Percentiles rank a stretch among this genome's conserved stretches.
Evolutionary conservation across 2,113 vertebrate species (phyloP).

Genomic region (Syngnathus floridae): DNA sequence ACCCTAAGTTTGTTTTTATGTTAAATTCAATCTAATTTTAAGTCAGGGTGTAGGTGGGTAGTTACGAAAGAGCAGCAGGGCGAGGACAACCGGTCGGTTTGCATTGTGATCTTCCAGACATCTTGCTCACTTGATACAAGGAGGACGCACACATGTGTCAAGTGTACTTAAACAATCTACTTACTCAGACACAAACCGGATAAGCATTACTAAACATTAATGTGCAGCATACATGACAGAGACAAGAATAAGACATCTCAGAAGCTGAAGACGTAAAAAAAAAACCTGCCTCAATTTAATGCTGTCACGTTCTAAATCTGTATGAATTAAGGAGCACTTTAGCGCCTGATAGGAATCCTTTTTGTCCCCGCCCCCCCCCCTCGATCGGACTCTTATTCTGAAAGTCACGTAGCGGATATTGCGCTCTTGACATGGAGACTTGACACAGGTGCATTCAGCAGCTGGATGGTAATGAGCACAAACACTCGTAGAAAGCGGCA

Average conservation of each 20-base stretch:
- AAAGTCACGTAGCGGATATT: not conserved
- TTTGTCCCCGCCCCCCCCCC: too few species aligned
- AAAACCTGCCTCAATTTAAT: not conserved
- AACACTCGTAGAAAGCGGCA: not conserved
- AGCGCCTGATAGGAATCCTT: not conserved
- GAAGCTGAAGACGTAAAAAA: not conserved
- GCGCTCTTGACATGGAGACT: too few species aligned
- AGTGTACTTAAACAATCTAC: accelerated
- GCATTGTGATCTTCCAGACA: slow-evolving; percentile 30
- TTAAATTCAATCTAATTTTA: not conserved
- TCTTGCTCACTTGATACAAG: not conserved
- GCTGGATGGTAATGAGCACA: not conserved
- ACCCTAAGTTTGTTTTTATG: not conserved
- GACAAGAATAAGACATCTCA: not conserved
- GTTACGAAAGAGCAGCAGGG: slow-evolving; percentile 1
- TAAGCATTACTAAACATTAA: not conserved
- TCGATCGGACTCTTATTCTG: not conserved
- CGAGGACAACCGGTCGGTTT: slow-evolving; percentile 41
- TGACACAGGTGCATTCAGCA: not conserved
- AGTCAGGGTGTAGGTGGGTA: not conserved
- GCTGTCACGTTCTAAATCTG: not conserved
- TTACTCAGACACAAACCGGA: not conserved
- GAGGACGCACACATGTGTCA: not conserved
- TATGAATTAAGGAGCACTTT: not conserved
- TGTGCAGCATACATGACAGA: not conserved